Percentiles rank a stretch among this genome's conserved stretches.
phyloP scores from a whole-genome alignment of 1,140 invertebrate species.

The Nasonia giraulti region DNA sequence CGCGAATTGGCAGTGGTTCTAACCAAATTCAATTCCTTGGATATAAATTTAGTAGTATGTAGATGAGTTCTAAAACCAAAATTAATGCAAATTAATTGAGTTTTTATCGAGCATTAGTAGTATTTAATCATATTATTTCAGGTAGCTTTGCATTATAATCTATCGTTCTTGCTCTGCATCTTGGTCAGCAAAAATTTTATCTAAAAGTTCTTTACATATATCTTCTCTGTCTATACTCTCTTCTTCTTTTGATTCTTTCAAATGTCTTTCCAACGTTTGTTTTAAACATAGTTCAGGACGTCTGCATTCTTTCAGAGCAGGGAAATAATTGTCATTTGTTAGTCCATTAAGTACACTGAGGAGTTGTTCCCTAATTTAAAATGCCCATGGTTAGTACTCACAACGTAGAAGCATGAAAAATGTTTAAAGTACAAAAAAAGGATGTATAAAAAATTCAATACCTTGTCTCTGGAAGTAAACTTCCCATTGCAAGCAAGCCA shows the following conservation, averaged over 20 bases:
- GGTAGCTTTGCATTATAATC: conserved; percentile 18
- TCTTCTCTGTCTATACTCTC: conserved; percentile 65
- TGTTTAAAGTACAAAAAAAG: neutral
- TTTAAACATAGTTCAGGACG: conserved; percentile 73
- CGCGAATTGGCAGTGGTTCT: neutral
- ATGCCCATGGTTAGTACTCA: neutral
- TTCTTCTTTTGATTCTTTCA: conserved; percentile 64
- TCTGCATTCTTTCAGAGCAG: conserved; percentile 73
- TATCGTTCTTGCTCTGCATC: conserved; percentile 66
- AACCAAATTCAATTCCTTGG: neutral
- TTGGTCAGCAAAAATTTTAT: conserved; percentile 65
- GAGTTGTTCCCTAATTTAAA: conserved; percentile 75
- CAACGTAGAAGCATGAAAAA: neutral
- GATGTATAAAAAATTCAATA: conserved; percentile 53
- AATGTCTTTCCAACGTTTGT: conserved; percentile 67
- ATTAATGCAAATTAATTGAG: neutral
- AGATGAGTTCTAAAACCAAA: neutral
- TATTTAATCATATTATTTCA: conserved; percentile 12
- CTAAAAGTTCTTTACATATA: conserved; percentile 64
- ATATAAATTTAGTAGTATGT: neutral
- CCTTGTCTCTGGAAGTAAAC: conserved; percentile 70
- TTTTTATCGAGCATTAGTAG: neutral
- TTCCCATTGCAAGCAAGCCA: conserved; percentile 69
- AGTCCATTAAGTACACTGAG: conserved; percentile 74
- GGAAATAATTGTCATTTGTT: conserved; percentile 70